Percentiles rank a stretch among this genome's conserved stretches.
These are phyloP conservation scores for Heterohyrax brucei DNA, from an alignment of 2,797 vertebrate species.

Conservation along the genomic window DNA sequence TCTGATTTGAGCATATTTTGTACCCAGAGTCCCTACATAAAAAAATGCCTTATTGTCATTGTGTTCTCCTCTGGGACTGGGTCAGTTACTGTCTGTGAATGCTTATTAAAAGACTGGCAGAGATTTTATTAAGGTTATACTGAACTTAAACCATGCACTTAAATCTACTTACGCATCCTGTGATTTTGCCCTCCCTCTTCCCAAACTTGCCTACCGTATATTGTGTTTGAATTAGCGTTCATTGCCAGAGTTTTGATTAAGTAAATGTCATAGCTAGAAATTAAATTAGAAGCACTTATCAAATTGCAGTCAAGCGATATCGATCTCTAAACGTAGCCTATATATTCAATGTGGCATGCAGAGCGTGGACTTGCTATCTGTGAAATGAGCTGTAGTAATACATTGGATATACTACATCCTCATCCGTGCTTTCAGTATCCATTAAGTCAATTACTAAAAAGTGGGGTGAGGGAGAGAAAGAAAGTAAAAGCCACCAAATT, in stretches of 20 bases:
- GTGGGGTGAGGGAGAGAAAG: slow-evolving; percentile 10
- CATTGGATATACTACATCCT: slow-evolving; percentile 79
- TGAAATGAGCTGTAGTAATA: slow-evolving; percentile 88
- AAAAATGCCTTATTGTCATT: not conserved
- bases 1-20: slow-evolving; percentile 53
- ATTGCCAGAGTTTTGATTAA: slow-evolving; percentile 84
- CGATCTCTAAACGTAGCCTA: slow-evolving; percentile 79
- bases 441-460: slow-evolving; percentile 89
- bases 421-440: slow-evolving; percentile 87
- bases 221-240: slow-evolving; percentile 67
- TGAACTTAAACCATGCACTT: slow-evolving; percentile 29
- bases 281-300: slow-evolving; percentile 83
- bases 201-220: slow-evolving; percentile 46
- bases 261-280: slow-evolving; percentile 84
- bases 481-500: slow-evolving; percentile 82
- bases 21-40: not conserved
- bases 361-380: slow-evolving; percentile 10
- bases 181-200: not conserved
- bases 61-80: not conserved
- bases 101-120: slow-evolving; percentile 24
- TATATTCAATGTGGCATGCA: slow-evolving; percentile 69
- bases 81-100: not conserved
- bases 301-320: slow-evolving; percentile 79
- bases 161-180: not conserved
- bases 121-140: slow-evolving; percentile 51